These are phyloP conservation scores for Ornithoptera alexandrae DNA, from an alignment of 2,888 invertebrate genomes.

Conservation along the genomic window DNA sequence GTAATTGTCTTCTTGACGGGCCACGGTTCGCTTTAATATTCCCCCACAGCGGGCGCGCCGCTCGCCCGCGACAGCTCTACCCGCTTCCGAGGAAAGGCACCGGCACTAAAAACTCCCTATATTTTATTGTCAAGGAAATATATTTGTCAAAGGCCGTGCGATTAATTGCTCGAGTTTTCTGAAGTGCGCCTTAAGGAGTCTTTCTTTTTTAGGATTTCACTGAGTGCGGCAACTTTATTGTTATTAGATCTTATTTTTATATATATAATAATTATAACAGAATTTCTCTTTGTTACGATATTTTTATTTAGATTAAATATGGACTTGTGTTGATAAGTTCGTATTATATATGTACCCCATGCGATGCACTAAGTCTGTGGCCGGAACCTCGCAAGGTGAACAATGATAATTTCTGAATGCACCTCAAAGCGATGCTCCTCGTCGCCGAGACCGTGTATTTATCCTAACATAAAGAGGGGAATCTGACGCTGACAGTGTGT, in stretches of 20 bases:
- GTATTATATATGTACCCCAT: not conserved
- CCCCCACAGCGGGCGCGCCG: conserved; percentile 67
- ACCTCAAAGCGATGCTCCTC: conserved; percentile 37
- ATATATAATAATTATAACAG: conserved; percentile 1
- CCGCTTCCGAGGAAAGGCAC: conserved; percentile 59
- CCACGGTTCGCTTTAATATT: conserved; percentile 70
- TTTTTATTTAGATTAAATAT: not conserved
- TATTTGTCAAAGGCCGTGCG: conserved; percentile 71
- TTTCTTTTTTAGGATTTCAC: conserved; percentile 42
- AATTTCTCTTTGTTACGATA: not conserved
- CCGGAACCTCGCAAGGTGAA: conserved; percentile 1
- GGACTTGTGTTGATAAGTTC: not conserved
- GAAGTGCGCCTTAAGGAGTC: conserved; percentile 48
- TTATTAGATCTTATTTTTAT: conserved; percentile 17
- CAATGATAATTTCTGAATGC: conserved; percentile 21
- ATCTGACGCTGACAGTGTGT: conserved; percentile 52
- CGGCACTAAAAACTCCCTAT: conserved; percentile 69
- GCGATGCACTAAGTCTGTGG: not conserved
- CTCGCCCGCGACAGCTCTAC: conserved; percentile 71
- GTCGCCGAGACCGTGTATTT: conserved; percentile 52
- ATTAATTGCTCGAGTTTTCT: conserved; percentile 67
- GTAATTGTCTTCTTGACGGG: conserved; percentile 54
- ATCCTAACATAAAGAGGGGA: conserved; percentile 59
- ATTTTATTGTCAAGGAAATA: conserved; percentile 76
- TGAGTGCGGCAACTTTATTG: conserved; percentile 34